Percentiles rank a stretch among this genome's conserved stretches.
phyloP scores from a whole-genome alignment of 2,797 vertebrate species.

The Tamandua tetradactyla region DNA sequence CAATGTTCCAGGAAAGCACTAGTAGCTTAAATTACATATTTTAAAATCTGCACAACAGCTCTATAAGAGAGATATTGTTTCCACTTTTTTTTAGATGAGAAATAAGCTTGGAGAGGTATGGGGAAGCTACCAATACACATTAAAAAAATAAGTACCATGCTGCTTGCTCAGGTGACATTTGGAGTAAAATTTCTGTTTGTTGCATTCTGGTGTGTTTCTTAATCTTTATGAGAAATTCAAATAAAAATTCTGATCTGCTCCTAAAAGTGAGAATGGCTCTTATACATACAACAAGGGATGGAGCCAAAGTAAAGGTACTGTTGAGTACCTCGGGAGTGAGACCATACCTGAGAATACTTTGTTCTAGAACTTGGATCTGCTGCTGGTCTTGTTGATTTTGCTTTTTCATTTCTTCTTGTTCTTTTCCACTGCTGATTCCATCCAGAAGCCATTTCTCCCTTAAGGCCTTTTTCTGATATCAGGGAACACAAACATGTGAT shows the following conservation, averaged over 20 bases:
- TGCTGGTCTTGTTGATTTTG: conserved; percentile 91
- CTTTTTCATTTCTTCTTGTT: conserved; percentile 92
- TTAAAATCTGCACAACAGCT: not conserved
- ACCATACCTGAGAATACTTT: conserved; percentile 91
- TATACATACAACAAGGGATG: not conserved
- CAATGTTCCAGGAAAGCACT: not conserved
- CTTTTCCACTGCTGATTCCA: conserved; percentile 91
- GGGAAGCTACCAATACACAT: not conserved
- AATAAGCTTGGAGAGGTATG: not conserved
- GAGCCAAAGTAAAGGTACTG: not conserved
- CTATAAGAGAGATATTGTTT: not conserved
- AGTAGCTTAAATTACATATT: not conserved
- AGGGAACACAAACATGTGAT: conserved; percentile 54
- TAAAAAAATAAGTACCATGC: not conserved
- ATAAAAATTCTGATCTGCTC: not conserved
- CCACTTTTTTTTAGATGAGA: not conserved
- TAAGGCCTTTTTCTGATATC: conserved; percentile 92
- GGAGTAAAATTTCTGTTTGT: not conserved
- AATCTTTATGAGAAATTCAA: not conserved
- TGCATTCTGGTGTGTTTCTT: not conserved
- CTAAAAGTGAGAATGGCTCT: not conserved
- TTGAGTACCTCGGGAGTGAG: not conserved
- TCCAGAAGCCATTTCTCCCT: conserved; percentile 98
- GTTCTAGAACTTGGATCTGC: conserved; percentile 89
- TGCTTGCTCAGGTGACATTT: not conserved